These are phyloP conservation scores for Pomatorhinus ruficollis DNA, from an alignment of 2,113 vertebrate genomes.

Conservation along the genomic window DNA sequence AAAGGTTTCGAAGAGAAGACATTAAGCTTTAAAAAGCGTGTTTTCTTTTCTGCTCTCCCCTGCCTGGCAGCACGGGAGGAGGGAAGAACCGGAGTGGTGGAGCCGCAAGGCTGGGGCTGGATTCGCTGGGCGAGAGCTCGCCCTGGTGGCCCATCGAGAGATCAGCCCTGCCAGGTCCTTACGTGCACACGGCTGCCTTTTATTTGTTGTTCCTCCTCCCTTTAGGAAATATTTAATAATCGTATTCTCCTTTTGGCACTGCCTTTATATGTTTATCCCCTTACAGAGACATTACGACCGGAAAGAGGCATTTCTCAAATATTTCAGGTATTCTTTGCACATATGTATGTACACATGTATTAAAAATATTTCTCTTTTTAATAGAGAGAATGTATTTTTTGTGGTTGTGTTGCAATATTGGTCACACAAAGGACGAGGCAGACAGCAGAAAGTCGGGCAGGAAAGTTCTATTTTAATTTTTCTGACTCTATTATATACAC, in stretches of 20 bases:
- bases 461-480: no score
- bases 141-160: background rate
- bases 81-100: rapidly evolving
- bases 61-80: background rate
- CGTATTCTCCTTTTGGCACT: background rate
- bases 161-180: background rate
- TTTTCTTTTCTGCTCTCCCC: rapidly evolving
- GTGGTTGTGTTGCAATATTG: background rate
- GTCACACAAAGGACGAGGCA: no score
- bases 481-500: no score
- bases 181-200: rapidly evolving
- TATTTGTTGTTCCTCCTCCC: background rate
- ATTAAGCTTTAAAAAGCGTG: background rate
- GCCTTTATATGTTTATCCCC: background rate
- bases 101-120: background rate
- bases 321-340: background rate
- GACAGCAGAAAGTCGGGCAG: no score
- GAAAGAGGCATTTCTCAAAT: background rate
- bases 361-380: background rate
- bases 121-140: conserved; percentile 4
- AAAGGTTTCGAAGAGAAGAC: background rate
- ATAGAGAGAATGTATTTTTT: conserved; percentile 27
- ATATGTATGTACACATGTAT: rapidly evolving
- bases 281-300: background rate
- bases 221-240: background rate